Percentiles rank a stretch among this genome's conserved stretches.
Conservation (phyloP, 2,797 vertebrate species). For the Momotus momota region DNA sequence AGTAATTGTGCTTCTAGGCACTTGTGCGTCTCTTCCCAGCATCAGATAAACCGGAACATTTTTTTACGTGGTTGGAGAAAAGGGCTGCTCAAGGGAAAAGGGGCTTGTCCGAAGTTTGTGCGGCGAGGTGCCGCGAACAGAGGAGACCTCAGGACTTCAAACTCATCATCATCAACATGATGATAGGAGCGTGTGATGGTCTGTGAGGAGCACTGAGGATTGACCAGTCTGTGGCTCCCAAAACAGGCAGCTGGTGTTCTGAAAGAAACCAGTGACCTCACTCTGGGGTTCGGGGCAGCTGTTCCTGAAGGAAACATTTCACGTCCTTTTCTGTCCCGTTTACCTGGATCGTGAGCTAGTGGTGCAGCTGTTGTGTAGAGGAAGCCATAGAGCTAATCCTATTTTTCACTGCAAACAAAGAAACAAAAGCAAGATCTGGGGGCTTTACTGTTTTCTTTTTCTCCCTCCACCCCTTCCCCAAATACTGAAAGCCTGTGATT, state of each 20-base stretch:
- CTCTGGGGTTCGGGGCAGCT: not conserved
- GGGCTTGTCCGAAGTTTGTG: accelerated
- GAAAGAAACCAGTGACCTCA: not conserved
- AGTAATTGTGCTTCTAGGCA: not conserved
- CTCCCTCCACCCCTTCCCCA: not conserved
- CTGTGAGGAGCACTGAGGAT: not conserved
- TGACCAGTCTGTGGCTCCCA: not conserved
- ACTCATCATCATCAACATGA: too few relatives aligned
- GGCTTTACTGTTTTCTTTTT: not conserved
- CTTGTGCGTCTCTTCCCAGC: not conserved
- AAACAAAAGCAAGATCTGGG: not conserved
- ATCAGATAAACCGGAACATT: not conserved
- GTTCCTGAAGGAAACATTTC: not conserved
- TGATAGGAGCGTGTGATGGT: not conserved
- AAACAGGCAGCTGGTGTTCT: not conserved
- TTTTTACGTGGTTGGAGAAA: not conserved
- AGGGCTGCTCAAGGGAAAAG: not conserved
- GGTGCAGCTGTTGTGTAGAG: not conserved
- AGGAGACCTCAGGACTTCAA: not conserved
- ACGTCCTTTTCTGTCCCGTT: not conserved
- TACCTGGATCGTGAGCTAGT: not conserved
- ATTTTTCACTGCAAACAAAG: not conserved
- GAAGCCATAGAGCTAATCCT: not conserved
- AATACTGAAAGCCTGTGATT: not conserved
- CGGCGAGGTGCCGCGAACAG: accelerated